Evolutionary conservation across 2,888 invertebrate species (phyloP), one percentile per base, ranked within the genome.

Genomic region (Amphipoea oculea): DNA sequence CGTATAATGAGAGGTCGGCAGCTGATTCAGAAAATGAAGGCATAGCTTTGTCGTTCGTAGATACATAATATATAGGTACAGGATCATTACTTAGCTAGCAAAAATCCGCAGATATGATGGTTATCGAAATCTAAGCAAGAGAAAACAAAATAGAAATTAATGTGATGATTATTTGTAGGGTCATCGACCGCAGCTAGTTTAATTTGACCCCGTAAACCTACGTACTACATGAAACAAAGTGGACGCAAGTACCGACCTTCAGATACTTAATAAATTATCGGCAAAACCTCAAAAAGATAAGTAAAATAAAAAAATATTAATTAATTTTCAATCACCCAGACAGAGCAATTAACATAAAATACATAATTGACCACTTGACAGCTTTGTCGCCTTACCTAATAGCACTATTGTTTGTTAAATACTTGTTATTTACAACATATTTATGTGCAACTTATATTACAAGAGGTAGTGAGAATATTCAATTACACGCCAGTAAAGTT

Each of bases 381-480:
- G 70, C 20, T 48, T 70, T 63, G 70, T 70, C n/a, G 17, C 20
- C 7, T 60, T 60, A 78, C 4, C 3, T 54, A 69, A 45, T 62
- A 23, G 17, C 17, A 57, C 23, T 29, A 80, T 57, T 71, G 63
- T 65, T 57, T 70, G n/a, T 70, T 45, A 29, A 54, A 40, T 69
- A 40, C 42, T 17, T 20, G 23, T 29, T 23, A 70, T 63, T 63
- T 54, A 57, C 23, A 17, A 54, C 45, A 45, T 17, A 5, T 54
- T 62, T 67, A 23, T 51, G 29, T 12, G 40, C 17, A 51, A 23
- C 0, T 48, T 48, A 9, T 14, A 23, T n/a, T 20, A 1, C 12
- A 17, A 69, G 20, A 20, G 11, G 11, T 29, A 3, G 0, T 20
- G 29, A 29, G 29, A 62, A 29, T 11, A 40, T 40, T 11, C 0